Evolutionary conservation across 2,113 vertebrate genomes (phyloP), one percentile per base, ranked within the genome.

Genomic region (Malurus alboscapulatus): DNA sequence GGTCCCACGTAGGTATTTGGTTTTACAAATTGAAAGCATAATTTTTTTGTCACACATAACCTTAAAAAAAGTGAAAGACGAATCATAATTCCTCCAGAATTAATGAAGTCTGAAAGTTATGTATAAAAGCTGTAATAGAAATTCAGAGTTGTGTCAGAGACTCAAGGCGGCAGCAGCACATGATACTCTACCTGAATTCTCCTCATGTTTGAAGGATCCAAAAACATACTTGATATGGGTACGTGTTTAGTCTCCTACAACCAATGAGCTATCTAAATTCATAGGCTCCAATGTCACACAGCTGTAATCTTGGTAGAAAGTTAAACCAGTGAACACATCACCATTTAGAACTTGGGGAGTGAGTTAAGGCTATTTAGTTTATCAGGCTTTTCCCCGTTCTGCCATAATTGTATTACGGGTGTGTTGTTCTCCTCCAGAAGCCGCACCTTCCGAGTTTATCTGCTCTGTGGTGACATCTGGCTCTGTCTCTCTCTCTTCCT

Each of bases 221-320:
- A 96, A 97, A 97, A 97, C 95, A 97, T 92, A 96, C 94, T 97
- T 91, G 96, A 97, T 97, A 89, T 4, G 57, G 58, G 80, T 90
- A 93, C 19, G 84, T 97, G 98, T 91, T 97, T 97, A 98, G 97
- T 97, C 97, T 98, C 94, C 97, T 97, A 98, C 97, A 98, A 98
- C 97, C 97, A 98, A 98, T 98, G 97, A 98, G 97, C 97, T 98
- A 98, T 98, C 97, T 98, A 98, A 98, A 98, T 98, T 98, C 98
- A 98, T 98, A 97, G 97, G 92, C 96, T 98, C 95, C 96, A 93
- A 79, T 97, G 97, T 98, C 97, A 98, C 96, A 97, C 96, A 96
- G 87, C 95, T 96, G 94, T 97, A 98, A 94, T 96, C 95, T 97
- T 97, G 93, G 95, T 97, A 93, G 96, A 98, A 97, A 98, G 96